Base-by-base conservation (phyloP, 2,888 invertebrate species). In the Encarsia formosa region DNA sequence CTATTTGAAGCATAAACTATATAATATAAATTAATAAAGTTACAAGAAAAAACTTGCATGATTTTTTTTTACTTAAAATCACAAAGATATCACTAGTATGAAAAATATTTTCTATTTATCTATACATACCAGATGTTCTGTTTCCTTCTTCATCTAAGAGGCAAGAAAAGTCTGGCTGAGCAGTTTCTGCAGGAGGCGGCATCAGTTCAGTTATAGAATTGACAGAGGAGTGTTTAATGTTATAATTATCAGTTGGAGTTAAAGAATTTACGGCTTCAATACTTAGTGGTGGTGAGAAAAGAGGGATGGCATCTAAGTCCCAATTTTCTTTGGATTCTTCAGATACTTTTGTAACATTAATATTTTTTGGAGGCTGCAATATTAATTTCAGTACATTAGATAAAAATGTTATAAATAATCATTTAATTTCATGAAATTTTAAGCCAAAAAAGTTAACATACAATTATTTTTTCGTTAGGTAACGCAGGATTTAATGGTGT, bases 81-180 rank as follows among this genome's bases (percentile, higher is more conserved):
- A 13, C 23, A 9, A 23, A 43, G 22, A 5, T n/a, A 24, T 40
- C 16, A 15, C 23, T 11, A 31, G 4, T 29, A n/a, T 16, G 8
- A 40, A 40, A 40, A 40, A 24, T 9, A 13, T 41, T 26, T 26
- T 20, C 8, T 8, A 23, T 39, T 15, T 6, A 16, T 11, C 15
- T 23, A 47, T 31, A 38, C 48, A 26, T 61, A 73, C 73, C 76
- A 54, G 68, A 71, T 62, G 67, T 71, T 58, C 75, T 75, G 24
- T 75, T 70, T 65, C 75, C 77, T 63, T 79, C 79, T 57, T 78
- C 78, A 57, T 79, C 77, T 32, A 79, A 61, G 57, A 79, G 68
- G 59, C 76, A 78, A 5, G 77, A 76, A 47, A 80, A 75, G 57
- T 80, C 80, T 50, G 77, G 73, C 45, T 67, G 65, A 5, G 61